Evolutionary conservation across 2,888 invertebrate species (phyloP).

Genomic region (Petrolisthes manimaculis): DNA sequence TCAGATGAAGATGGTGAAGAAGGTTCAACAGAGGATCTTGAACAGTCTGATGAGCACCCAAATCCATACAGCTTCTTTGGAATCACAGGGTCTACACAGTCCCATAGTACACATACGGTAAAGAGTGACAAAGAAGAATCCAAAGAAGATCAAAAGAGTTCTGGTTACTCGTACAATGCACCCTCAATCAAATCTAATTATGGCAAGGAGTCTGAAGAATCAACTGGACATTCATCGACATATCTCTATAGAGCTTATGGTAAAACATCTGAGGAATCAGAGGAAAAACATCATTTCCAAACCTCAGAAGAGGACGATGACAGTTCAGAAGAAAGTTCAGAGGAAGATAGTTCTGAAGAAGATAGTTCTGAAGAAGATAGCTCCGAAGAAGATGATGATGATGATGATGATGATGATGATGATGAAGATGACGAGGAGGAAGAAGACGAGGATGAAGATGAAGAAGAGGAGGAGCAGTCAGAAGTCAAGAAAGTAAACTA

Average conservation of each 20-base stretch:
- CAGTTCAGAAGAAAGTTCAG: neutral
- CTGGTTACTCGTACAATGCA: neutral
- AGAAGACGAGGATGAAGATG: neutral
- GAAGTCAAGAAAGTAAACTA: too few species aligned
- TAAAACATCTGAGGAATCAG: neutral
- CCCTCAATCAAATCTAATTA: neutral
- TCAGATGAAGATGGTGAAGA: neutral
- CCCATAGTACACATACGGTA: neutral
- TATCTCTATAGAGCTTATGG: neutral
- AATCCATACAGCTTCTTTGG: neutral
- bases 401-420: neutral
- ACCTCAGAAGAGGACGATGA: too few species aligned
- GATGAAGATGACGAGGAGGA: neutral
- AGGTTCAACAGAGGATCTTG: neutral
- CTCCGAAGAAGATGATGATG: neutral
- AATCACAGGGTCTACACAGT: neutral
- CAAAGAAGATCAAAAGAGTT: neutral
- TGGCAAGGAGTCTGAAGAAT: neutral
- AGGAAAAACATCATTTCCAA: neutral
- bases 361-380: neutral
- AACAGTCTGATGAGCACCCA: neutral
- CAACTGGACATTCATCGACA: neutral
- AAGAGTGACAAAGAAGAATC: neutral
- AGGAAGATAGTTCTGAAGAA: neutral
- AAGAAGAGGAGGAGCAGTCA: too few species aligned